phyloP scores from a whole-genome alignment of 2,113 vertebrate genomes.

The Parotia lawesii region DNA sequence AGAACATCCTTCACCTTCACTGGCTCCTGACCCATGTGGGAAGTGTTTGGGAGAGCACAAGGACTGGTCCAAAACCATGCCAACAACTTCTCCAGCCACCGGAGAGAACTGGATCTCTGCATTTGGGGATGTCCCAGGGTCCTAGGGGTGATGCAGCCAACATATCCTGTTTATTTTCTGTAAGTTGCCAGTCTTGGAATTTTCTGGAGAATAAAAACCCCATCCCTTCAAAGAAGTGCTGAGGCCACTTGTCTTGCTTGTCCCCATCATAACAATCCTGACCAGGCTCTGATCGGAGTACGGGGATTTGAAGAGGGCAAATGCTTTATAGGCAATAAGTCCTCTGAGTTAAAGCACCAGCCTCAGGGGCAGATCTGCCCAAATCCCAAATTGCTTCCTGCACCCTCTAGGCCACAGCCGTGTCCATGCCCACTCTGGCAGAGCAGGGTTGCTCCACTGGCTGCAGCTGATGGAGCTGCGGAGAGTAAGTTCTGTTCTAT shows the following conservation, averaged over 20 bases:
- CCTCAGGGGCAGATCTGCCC: background rate
- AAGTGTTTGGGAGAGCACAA: background rate
- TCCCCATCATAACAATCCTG: background rate
- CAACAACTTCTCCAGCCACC: background rate
- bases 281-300: background rate
- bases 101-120: background rate
- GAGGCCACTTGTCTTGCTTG: background rate
- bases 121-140: fast-evolving
- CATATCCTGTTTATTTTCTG: fast-evolving
- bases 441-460: background rate
- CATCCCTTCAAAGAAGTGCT: background rate
- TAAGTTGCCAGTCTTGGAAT: background rate
- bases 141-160: background rate
- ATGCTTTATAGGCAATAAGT: background rate
- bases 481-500: background rate
- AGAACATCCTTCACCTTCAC: background rate
- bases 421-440: background rate
- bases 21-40: background rate
- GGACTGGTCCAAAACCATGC: background rate
- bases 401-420: fast-evolving
- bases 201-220: background rate
- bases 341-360: background rate
- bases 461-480: background rate
- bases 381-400: background rate
- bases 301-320: background rate